Conservation (phyloP, 2,888 invertebrate genomes). For the Urechis unicinctus region DNA sequence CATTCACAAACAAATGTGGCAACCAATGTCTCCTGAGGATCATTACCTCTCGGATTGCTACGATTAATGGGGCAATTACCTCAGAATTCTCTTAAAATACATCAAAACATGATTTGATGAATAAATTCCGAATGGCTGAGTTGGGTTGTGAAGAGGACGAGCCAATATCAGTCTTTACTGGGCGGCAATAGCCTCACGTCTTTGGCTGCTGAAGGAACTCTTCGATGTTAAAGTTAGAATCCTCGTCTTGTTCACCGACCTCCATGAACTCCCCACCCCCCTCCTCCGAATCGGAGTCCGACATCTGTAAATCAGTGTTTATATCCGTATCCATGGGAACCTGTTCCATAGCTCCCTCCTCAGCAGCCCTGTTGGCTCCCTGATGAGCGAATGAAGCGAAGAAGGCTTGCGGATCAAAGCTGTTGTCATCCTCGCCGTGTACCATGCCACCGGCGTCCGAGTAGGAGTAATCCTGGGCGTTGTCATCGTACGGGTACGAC, state of each 20-base stretch:
- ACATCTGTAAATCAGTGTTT: constrained; percentile 17
- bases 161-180: too few species aligned
- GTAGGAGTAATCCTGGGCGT: constrained; percentile 14
- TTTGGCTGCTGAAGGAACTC: neutral
- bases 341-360: neutral
- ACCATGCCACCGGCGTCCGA: neutral
- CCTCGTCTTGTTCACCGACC: neutral
- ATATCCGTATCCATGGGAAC: constrained; percentile 4
- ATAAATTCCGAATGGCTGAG: too few species aligned
- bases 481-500: constrained; percentile 12
- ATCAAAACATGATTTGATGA: too few species aligned
- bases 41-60: too few species aligned
- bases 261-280: neutral
- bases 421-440: constrained; percentile 4
- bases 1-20: too few species aligned
- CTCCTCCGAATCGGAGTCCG: constrained; percentile 11
- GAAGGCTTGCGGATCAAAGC: constrained; percentile 21
- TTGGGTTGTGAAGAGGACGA: too few species aligned
- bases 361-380: neutral
- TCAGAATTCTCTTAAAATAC: too few species aligned
- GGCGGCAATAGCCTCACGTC: too few species aligned
- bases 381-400: constrained; percentile 17
- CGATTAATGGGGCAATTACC: too few species aligned
- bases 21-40: too few species aligned
- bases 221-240: neutral